These are phyloP conservation scores for Hipposideros armiger DNA, from an alignment of 2,113 vertebrate species.

Conservation along the genomic window DNA sequence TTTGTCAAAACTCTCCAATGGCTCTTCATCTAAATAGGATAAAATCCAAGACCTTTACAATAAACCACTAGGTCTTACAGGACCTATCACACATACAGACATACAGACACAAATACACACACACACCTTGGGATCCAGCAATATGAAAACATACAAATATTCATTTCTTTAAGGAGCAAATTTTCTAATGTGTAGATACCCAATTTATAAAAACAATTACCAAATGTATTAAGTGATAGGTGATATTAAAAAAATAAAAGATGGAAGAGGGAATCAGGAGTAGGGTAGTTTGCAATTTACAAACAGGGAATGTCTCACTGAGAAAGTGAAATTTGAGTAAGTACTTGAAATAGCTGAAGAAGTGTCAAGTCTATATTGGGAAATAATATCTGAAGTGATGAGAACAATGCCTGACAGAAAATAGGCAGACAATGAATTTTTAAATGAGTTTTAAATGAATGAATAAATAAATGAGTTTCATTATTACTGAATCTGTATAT, in stretches of 20 bases:
- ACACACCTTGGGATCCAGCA: not conserved
- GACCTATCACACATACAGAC: not conserved
- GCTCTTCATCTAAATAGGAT: not conserved
- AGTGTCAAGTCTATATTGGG: not conserved
- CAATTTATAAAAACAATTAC: not conserved
- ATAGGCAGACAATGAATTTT: not conserved
- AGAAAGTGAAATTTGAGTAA: not conserved
- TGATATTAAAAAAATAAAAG: not conserved
- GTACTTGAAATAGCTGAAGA: not conserved
- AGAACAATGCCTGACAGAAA: not conserved
- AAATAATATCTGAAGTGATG: not conserved
- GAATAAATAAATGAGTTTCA: not conserved
- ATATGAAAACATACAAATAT: not conserved
- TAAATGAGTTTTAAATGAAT: not conserved
- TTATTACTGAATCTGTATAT: not conserved
- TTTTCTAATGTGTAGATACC: not conserved
- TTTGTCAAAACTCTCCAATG: not conserved
- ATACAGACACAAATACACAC: not conserved
- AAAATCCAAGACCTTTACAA: not conserved
- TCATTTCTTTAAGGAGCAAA: not conserved
- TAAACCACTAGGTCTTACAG: not conserved
- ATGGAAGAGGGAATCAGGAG: not conserved
- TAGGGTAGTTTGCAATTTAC: not conserved
- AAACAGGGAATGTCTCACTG: not conserved
- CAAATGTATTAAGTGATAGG: not conserved